Evolutionary conservation across 2,888 invertebrate species (phyloP).

Genomic region (Sympetrum striolatum): DNA sequence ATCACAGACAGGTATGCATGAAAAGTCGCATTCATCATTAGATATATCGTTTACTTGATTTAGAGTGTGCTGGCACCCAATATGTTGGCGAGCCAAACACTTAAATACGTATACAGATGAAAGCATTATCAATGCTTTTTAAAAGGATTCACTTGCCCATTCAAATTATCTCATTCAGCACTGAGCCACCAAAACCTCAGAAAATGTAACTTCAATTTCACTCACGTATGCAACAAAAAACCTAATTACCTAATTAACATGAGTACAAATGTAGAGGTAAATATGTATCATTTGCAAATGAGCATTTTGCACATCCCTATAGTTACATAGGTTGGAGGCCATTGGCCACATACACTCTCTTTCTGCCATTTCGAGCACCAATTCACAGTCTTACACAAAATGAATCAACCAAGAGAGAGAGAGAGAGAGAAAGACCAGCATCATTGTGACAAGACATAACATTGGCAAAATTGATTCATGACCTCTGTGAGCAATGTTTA

Average conservation of each 20-base stretch:
- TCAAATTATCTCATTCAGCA: background rate
- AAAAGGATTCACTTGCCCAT: constrained; percentile 9
- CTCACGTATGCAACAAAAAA: constrained; percentile 32
- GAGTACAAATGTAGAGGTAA: constrained; percentile 42
- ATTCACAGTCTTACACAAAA: background rate
- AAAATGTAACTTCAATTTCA: constrained; percentile 12
- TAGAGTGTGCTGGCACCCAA: background rate
- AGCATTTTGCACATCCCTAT: constrained; percentile 17
- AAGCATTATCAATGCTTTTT: constrained; percentile 24
- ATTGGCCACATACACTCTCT: background rate
- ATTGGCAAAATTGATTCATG: background rate
- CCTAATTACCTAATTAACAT: constrained; percentile 41
- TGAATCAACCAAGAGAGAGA: background rate
- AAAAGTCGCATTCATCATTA: constrained; percentile 36
- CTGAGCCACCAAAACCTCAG: background rate
- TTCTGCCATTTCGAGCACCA: background rate
- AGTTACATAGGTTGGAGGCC: background rate
- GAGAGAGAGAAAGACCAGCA: background rate
- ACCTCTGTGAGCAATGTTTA: constrained; percentile 25
- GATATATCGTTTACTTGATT: constrained; percentile 26
- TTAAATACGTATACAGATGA: constrained; percentile 42
- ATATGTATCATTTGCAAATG: constrained; percentile 42
- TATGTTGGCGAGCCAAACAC: background rate
- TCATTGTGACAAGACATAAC: background rate
- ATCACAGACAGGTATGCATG: constrained; percentile 44